These are phyloP conservation scores for Corythoichthys intestinalis DNA, from an alignment of 2,113 vertebrate species.

Conservation along the genomic window DNA sequence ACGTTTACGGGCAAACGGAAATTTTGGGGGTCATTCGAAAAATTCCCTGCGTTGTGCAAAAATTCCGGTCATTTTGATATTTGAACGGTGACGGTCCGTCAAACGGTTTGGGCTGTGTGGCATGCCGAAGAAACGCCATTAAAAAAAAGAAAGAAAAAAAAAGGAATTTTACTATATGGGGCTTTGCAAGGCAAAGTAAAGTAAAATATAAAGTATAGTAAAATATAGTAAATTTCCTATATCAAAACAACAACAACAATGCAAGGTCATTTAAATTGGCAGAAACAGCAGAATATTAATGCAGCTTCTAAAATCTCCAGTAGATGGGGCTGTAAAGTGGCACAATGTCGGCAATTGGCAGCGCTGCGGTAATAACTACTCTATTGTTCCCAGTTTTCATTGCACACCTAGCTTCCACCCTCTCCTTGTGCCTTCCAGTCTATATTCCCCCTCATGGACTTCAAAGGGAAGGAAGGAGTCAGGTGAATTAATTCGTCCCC, in stretches of 20 bases:
- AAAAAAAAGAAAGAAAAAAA: too few relatives aligned
- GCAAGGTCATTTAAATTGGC: conserved; percentile 20
- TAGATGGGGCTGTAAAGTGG: conserved; percentile 52
- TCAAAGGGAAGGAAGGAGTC: conserved; percentile 64
- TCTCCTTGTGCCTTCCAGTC: conserved; percentile 52
- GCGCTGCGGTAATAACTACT: conserved; percentile 56
- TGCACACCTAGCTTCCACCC: conserved; percentile 46
- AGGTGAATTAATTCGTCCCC: conserved; percentile 58
- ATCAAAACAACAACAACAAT: too few relatives aligned
- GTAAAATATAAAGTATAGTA: too few relatives aligned
- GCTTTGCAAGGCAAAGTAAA: too few relatives aligned
- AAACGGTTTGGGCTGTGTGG: too few relatives aligned
- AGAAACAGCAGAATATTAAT: conserved; percentile 3
- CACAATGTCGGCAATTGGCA: conserved; percentile 24
- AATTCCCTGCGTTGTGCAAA: too few relatives aligned
- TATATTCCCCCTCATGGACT: conserved; percentile 45
- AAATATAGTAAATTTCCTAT: too few relatives aligned
- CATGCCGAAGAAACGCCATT: too few relatives aligned
- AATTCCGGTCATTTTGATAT: too few relatives aligned
- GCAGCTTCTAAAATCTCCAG: conserved; percentile 11
- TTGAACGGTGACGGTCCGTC: too few relatives aligned
- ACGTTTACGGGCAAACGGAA: not conserved
- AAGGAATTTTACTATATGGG: too few relatives aligned
- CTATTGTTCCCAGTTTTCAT: conserved; percentile 59
- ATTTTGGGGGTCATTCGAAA: not conserved